Conservation (phyloP, 1,140 invertebrate genomes). For the Drosophila guanche region DNA sequence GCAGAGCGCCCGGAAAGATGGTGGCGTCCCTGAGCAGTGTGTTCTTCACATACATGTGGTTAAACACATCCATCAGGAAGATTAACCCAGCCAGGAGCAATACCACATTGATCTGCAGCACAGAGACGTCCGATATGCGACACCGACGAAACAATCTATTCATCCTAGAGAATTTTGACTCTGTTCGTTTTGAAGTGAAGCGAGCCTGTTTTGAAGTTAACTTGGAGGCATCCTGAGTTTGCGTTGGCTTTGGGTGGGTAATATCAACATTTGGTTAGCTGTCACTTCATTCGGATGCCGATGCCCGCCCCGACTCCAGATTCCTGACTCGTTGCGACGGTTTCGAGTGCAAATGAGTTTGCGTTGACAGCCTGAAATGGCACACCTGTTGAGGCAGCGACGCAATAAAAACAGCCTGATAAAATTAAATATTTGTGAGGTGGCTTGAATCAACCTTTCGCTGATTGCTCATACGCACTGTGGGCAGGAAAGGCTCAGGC, state of each 20-base stretch:
- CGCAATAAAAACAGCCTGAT: slow-evolving; percentile 55
- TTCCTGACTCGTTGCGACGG: slow-evolving; percentile 51
- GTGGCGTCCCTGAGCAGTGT: slow-evolving; percentile 3
- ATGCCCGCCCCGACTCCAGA: neutral
- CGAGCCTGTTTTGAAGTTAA: slow-evolving; percentile 44
- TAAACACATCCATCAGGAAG: slow-evolving; percentile 46
- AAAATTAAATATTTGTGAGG: slow-evolving; percentile 69
- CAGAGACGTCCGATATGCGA: slow-evolving; percentile 29
- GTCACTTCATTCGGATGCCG: slow-evolving; percentile 1
- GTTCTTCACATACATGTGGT: slow-evolving; percentile 19
- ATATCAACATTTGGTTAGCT: slow-evolving; percentile 64
- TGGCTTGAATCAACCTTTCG: slow-evolving; percentile 29
- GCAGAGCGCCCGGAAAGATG: slow-evolving; percentile 15
- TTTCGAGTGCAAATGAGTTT: slow-evolving; percentile 74
- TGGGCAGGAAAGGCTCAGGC: neutral
- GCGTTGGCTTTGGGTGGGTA: slow-evolving; percentile 40
- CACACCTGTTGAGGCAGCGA: slow-evolving; percentile 57
- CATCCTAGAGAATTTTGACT: slow-evolving; percentile 27
- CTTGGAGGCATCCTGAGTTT: slow-evolving; percentile 43
- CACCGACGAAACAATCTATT: neutral
- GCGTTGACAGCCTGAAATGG: slow-evolving; percentile 52
- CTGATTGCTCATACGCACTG: slow-evolving; percentile 50
- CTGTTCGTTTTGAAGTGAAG: slow-evolving; percentile 61
- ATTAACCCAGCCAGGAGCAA: slow-evolving; percentile 40
- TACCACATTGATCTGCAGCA: slow-evolving; percentile 49